Evolutionary conservation across 2,888 invertebrate species (phyloP).

Genomic region (Lasioglossum malachurum): DNA sequence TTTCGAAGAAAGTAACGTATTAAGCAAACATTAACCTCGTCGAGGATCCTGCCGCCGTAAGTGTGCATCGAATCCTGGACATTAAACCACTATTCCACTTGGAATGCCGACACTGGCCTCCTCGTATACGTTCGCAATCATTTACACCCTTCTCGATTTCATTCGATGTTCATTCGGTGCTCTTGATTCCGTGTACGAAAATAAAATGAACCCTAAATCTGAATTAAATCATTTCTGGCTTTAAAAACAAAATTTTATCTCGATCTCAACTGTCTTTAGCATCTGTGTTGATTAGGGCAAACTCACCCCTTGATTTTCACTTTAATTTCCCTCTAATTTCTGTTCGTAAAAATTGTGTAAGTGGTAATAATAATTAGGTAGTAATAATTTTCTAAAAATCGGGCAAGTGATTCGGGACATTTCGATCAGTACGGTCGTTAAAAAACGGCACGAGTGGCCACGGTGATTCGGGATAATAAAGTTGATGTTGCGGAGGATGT

Average conservation of each 20-base stretch:
- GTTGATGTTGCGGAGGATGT: background rate
- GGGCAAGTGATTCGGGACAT: background rate
- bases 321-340: background rate
- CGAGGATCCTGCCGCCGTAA: background rate
- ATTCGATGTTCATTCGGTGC: background rate
- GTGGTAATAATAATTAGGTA: too few species aligned
- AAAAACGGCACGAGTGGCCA: background rate
- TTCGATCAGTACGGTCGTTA: background rate
- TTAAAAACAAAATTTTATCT: background rate
- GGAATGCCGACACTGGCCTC: background rate
- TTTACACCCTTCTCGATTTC: background rate
- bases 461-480: background rate
- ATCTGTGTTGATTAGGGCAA: background rate
- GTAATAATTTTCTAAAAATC: background rate
- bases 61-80: background rate
- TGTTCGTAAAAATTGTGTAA: too few species aligned
- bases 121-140: slow-evolving; percentile 4
- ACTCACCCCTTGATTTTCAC: background rate
- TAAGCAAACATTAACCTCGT: slow-evolving; percentile 27
- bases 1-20: slow-evolving; percentile 47
- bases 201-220: background rate
- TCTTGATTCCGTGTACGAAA: background rate
- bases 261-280: background rate
- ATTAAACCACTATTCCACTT: background rate
- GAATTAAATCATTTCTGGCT: background rate